Evolutionary conservation across 2,888 invertebrate genomes (phyloP), one percentile per base, ranked within the genome.

Genomic region (Julus scanicus): DNA sequence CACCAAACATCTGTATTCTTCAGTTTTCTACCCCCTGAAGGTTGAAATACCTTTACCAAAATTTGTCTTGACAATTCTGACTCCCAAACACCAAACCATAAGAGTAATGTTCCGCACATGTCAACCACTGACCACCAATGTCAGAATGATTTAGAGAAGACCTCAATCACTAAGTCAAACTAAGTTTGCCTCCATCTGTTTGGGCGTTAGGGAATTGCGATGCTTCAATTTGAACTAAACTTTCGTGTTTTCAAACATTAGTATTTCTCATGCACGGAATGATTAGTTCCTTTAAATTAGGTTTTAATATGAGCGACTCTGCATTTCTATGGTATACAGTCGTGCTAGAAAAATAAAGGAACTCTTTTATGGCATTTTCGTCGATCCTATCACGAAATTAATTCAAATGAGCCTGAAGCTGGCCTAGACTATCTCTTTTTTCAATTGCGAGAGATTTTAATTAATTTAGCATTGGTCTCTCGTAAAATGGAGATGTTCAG

Each of bases 41-140:
- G 63, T 63, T n/a, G n/a, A 63, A 17, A 63, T 63, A n/a, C 71
- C 20, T 71, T 44, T 5, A 8, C 71, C 20, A 71, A 71, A 71
- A 71, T 71, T 29, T 71, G 29, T 20, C 29, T 63, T 71, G 71
- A 8, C 71, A 71, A 2, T 9, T n/a, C 71, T 71, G 71, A 71
- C 71, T 29, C 8, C 20, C 29, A 20, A 53, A 20, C 71, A 20
- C 71, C 29, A 6, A 20, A 11, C 11, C 8, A 8, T 20, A 20
- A 29, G 71, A 71, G 71, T 71, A 9, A 71, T 71, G 71, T 71
- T 29, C 9, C 11, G 71, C 71, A 71, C 71, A n/a, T 71, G 71
- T 29, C 29, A 29, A 71, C 71, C 71, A 71, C 71, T 71, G 71
- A 20, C 71, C 71, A 71, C 71, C 71, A 29, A 29, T 71, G 71